Evolutionary conservation across 2,888 invertebrate genomes (phyloP).

Genomic region (Leptarthrus brevirostris): DNA sequence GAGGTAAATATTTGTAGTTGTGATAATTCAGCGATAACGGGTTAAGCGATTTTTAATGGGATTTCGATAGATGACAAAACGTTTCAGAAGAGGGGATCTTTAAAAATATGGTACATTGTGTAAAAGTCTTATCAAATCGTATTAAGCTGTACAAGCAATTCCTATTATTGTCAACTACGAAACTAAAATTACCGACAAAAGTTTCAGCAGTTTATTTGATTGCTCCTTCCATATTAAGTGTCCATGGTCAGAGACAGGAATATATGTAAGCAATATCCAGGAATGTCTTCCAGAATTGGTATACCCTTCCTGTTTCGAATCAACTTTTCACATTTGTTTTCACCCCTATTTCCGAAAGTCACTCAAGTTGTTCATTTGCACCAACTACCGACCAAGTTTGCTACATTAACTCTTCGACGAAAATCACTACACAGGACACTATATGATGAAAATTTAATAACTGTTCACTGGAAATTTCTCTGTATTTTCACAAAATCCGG

Average conservation of each 20-base stretch:
- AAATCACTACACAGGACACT: neutral
- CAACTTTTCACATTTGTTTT: slow-evolving; percentile 10
- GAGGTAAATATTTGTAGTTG: slow-evolving; percentile 6
- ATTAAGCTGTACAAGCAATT: neutral
- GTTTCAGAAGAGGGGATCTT: too few species aligned
- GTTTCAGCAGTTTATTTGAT: slow-evolving; percentile 24
- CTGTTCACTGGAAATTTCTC: slow-evolving; percentile 22
- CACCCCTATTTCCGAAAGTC: slow-evolving; percentile 1
- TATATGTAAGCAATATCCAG: slow-evolving; percentile 10
- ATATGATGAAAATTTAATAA: slow-evolving; percentile 33
- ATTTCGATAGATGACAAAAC: neutral
- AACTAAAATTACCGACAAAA: slow-evolving; percentile 17
- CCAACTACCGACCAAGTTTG: neutral
- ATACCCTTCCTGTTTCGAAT: slow-evolving; percentile 5
- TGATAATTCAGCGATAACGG: neutral
- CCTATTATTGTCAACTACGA: neutral
- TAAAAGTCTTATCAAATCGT: neutral
- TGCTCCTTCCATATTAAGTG: too few species aligned
- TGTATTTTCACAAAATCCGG: slow-evolving; percentile 10
- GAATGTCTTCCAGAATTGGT: slow-evolving; percentile 10
- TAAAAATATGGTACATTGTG: too few species aligned
- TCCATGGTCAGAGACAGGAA: slow-evolving; percentile 2
- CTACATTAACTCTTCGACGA: neutral
- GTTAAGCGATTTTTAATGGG: neutral
- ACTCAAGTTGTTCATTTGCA: slow-evolving; percentile 7